Percentiles rank a stretch among this genome's conserved stretches.
Conservation (phyloP, 2,113 vertebrate species). For the Zosterops borbonicus region DNA sequence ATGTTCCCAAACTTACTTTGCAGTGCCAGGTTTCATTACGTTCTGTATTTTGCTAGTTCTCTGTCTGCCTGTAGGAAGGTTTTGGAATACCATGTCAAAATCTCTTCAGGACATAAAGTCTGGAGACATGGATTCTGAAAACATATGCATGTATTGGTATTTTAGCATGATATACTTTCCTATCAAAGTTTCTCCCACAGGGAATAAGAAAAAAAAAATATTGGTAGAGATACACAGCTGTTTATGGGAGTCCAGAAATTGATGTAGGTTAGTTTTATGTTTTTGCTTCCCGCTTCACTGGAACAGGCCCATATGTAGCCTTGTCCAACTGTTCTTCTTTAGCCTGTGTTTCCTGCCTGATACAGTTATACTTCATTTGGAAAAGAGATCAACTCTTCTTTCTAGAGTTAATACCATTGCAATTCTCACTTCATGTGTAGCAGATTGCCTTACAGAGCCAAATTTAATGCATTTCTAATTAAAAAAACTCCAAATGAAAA, state of each 20-base stretch:
- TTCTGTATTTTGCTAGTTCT: not conserved
- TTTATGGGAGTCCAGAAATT: not conserved
- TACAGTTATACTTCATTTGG: not conserved
- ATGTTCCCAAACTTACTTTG: not conserved
- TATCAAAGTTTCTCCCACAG: not conserved
- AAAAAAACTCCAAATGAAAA: not conserved
- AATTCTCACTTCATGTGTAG: constrained; percentile 31
- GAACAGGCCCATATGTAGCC: not conserved
- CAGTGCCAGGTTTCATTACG: not conserved
- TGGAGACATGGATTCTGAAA: not conserved
- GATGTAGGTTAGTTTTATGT: not conserved
- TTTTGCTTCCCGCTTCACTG: not conserved
- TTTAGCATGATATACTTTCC: not conserved
- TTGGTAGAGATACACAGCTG: not conserved
- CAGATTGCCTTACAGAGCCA: not conserved
- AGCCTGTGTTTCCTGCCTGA: constrained; percentile 29
- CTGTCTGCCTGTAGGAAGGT: not conserved
- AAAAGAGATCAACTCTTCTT: constrained; percentile 45
- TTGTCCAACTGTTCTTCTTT: constrained; percentile 20
- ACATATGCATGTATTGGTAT: not conserved
- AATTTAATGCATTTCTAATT: constrained; percentile 49
- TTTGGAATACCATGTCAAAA: not conserved
- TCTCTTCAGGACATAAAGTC: not conserved
- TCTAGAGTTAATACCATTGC: not conserved
- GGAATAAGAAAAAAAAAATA: not conserved